Evolutionary conservation across 2,797 vertebrate species (phyloP).

Genomic region (Acrossocheilus wenchowensis): DNA sequence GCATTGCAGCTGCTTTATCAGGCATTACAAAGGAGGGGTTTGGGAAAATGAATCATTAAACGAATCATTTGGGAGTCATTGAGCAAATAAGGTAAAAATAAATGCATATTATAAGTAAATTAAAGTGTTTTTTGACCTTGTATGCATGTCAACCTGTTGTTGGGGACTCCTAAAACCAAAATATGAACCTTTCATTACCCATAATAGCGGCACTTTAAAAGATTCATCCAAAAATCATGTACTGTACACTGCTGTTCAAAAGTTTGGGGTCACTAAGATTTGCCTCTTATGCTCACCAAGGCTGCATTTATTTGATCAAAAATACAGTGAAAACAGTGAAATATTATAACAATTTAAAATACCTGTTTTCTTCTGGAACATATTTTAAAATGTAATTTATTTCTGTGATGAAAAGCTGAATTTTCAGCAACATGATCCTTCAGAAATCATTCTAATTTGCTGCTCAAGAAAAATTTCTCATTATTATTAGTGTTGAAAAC

Average conservation of each 20-base stretch:
- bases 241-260: neutral
- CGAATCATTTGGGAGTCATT: too few species aligned
- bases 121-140: too few species aligned
- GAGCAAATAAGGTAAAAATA: too few species aligned
- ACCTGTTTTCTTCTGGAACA: neutral
- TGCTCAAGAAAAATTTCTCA: too few species aligned
- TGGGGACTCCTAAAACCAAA: too few species aligned
- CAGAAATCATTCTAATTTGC: neutral
- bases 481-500: too few species aligned
- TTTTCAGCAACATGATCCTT: neutral
- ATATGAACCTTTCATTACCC: too few species aligned
- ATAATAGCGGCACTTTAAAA: neutral
- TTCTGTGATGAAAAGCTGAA: neutral
- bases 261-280: neutral
- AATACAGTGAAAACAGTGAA: neutral
- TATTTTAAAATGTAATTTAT: neutral
- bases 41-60: too few species aligned
- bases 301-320: neutral
- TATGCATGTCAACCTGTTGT: too few species aligned
- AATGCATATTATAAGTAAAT: too few species aligned
- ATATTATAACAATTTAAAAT: neutral
- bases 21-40: too few species aligned
- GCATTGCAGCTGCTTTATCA: too few species aligned
- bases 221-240: constrained; percentile 8
- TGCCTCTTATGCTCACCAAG: neutral